Evolutionary conservation across 1,140 invertebrate genomes (phyloP), one percentile per base, ranked within the genome.

Genomic region (Penaeus indicus): DNA sequence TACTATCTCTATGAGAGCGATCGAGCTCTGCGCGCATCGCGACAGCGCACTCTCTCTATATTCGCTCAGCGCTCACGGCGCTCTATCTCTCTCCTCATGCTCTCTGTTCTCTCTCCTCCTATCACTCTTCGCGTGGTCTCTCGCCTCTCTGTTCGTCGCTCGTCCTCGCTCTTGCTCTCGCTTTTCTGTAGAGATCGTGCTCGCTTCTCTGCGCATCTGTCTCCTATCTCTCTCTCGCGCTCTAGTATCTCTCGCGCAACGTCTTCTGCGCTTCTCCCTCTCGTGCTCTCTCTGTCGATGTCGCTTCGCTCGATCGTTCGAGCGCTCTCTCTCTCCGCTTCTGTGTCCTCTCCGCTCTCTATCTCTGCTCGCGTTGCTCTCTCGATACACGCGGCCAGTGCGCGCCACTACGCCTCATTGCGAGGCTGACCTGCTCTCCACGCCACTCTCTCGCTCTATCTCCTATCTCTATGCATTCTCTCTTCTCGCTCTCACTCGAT

Each of bases 81-180:
- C 63, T n/a, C n/a, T n/a, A 16, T 64, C 63, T 64, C 63, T 64
- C 63, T 64, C 63, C 63, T n/a, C 63, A 16, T 16, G 16, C 63
- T 64, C 63, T 64, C 63, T 64, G 16, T 64, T n/a, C n/a, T n/a
- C n/a, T 64, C n/a, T n/a, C n/a, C 63, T 64, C 63, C n/a, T n/a
- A 18, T n/a, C n/a, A 16, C n/a, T n/a, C n/a, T n/a, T 64, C 63
- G 16, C 63, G 16, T n/a, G 16, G 16, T 64, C 63, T 64, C 63
- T 64, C 63, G 16, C 63, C n/a, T n/a, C n/a, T n/a, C n/a, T n/a
- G 16, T n/a, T 64, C 63, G 16, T n/a, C n/a, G 16, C n/a, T n/a
- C n/a, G 16, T 64, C 63, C n/a, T n/a, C n/a, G 16, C n/a, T n/a
- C n/a, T n/a, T 64, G 16, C n/a, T n/a, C n/a, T n/a, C n/a, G 16